Base-by-base conservation (phyloP, 2,888 invertebrate species). In the Hemicrepidius hirtus region DNA sequence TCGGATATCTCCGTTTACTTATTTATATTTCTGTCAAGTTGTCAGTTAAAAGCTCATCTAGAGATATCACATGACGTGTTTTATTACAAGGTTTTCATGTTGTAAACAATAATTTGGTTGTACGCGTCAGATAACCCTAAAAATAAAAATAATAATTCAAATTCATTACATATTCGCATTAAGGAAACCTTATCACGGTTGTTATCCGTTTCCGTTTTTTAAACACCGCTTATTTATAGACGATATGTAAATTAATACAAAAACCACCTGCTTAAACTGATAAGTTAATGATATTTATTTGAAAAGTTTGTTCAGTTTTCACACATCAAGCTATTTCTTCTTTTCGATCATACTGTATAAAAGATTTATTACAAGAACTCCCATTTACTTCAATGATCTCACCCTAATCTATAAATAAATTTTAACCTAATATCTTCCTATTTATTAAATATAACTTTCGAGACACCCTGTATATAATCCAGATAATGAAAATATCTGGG, bases 121-220 rank as follows among this genome's bases (percentile, higher is more conserved):
- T 53, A 13, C 4, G 21, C 9, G 21, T 13, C 18, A 1, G 20
- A 50, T 40, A 40, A 40, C 40, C 40, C n/a, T 13, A 40, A 46
- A n/a, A 46, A 46, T 9, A 9, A 1, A 20, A 13, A 50, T 18
- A 50, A 44, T 10, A 9, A 44, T 3, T 13, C 6, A 62, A 28
- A 62, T 28, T 46, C 28, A 32, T 24, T 10, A 24, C 44, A 28
- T 44, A 12, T 32, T 53, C 1, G n/a, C 21, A 7, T 24, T 32
- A 32, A 28, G 24, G n/a, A 13, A n/a, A 73, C 64, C 20, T 50
- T 57, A 75, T 72, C 71, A 68, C 64, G 46, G 59, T 68, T 62
- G 68, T 66, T 75, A 62, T 60, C 69, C 67, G 46, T 72, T 73
- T 62, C 60, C 65, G 64, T 46, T 21, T 60, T 68, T 60, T 32